Evolutionary conservation across 53 echinoderm and acorn worm genomes (phyloP), one percentile per base, ranked within the genome.

Genomic region (Antedon mediterranea): DNA sequence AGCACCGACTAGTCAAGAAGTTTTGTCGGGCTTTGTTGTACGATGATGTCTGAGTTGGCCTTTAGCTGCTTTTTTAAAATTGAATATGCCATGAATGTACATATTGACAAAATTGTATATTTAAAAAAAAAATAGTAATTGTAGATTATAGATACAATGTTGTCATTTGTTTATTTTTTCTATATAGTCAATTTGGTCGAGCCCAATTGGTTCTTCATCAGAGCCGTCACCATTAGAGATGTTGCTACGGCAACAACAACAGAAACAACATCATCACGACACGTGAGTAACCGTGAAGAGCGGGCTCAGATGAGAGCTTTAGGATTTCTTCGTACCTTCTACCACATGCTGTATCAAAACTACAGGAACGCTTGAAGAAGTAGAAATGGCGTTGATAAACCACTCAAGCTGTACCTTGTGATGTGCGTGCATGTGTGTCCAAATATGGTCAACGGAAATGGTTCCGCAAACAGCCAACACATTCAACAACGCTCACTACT

Each of bases 151-250:
- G n/a, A n/a, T n/a, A n/a, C n/a, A n/a, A n/a, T n/a, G n/a, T n/a
- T n/a, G n/a, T n/a, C n/a, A n/a, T n/a, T n/a, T n/a, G n/a, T n/a
- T n/a, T n/a, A 78, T 43, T 43, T 43, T 44, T 43, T 78, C 30
- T 29, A 28, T 43, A 8, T 85, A 95, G 95, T 92, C 91, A 29
- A 95, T 95, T 88, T 95, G 95, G 95, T 91, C 95, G 32, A 95
- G 89, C 76, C 95, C 95, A 0, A 31, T 89, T 57, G 84, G 77
- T 57, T 80, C 89, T 32, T 57, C 57, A 57, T 77, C 88, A 2
- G 90, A 83, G 43, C 84, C 84, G 44, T 89, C 91, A 20, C 95
- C 91, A 20, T 84, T 95, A 80, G 95, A 95, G 81, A 85, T 89
- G 82, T 75, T 92, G 20, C 83, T 91, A 78, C 33, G 87, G 89